Base-by-base conservation (phyloP, 2,797 vertebrate genomes). In the Lutjanus argentimaculatus region DNA sequence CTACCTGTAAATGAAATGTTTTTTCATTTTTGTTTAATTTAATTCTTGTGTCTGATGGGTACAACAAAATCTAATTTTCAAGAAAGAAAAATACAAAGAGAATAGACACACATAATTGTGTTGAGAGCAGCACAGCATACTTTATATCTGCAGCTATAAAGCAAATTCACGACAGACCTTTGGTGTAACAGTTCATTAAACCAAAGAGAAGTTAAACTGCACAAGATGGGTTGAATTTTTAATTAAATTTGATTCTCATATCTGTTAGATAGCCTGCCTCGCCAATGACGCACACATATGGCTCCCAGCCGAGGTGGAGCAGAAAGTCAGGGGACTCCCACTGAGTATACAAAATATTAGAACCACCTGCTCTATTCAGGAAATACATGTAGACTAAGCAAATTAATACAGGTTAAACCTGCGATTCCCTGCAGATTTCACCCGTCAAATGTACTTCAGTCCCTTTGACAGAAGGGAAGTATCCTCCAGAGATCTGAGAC, bases 281-380 rank as follows among this genome's bases (percentile, higher is more conserved):
- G 6, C 16, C 42, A 16, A 40, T 76, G 66, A 76, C 8, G 46
- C 52, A 69, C 51, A 63, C 6, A 13, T 76, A 57, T 55, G 61
- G 75, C 75, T 72, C 45, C 40, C 15, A 66, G 65, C 67, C 22
- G 15, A 57, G 25, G 58, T 14, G 19, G 16, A 73, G 51, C 74
- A 84, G 83, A 79, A 85, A 76, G 53, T 74, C 65, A n/a, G 69
- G 84, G 79, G 83, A 83, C 75, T 83, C 76, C 80, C 77, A 71
- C 46, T 53, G 61, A 51, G 45, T 55, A 6, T 7, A 61, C 36
- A 56, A 59, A 76, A 67, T 61, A 77, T 70, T 64, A 72, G 1
- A 84, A 82, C 73, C 80, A 82, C 42, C 67, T 82, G 67, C 64
- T 86, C 49, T 74, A 69, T 75, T 43, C 30, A 67, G n/a, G 72